phyloP scores from a whole-genome alignment of 2,888 invertebrate genomes.

The Cephalotes varians region DNA sequence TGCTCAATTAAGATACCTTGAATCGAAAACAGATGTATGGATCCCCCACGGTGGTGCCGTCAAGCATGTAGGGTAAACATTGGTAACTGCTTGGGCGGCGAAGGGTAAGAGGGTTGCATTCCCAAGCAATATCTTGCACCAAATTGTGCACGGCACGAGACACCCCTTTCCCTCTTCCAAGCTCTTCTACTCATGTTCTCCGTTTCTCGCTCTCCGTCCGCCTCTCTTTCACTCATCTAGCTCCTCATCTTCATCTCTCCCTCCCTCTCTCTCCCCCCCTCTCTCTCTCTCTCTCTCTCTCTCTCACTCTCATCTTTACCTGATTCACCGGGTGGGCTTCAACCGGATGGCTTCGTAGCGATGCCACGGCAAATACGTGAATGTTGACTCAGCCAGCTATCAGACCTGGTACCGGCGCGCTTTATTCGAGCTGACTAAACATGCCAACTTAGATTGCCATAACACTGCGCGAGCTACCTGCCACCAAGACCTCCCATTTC shows the following conservation, averaged over 20 bases:
- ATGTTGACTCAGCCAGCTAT: slow-evolving; percentile 82
- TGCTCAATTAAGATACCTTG: slow-evolving; percentile 35
- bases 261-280: neutral
- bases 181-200: slow-evolving; percentile 24
- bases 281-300: slow-evolving; percentile 22
- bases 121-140: slow-evolving; percentile 80
- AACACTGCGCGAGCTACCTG: slow-evolving; percentile 72
- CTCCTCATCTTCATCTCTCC: slow-evolving; percentile 26
- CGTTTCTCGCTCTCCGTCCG: slow-evolving; percentile 4
- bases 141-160: slow-evolving; percentile 76
- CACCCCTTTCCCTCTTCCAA: slow-evolving; percentile 49
- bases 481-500: slow-evolving; percentile 60
- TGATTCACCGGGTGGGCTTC: slow-evolving; percentile 73
- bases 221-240: slow-evolving; percentile 40
- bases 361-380: slow-evolving; percentile 78
- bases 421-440: slow-evolving; percentile 81
- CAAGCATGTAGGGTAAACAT: slow-evolving; percentile 75
- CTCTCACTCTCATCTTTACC: slow-evolving; percentile 30
- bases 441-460: slow-evolving; percentile 82
- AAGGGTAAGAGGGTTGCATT: slow-evolving; percentile 76
- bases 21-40: slow-evolving; percentile 33
- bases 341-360: slow-evolving; percentile 73
- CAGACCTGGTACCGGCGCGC: slow-evolving; percentile 75
- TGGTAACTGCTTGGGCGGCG: slow-evolving; percentile 73
- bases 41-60: slow-evolving; percentile 52